Base-by-base conservation (phyloP, 1,140 invertebrate species). In the Drosophila littoralis region DNA sequence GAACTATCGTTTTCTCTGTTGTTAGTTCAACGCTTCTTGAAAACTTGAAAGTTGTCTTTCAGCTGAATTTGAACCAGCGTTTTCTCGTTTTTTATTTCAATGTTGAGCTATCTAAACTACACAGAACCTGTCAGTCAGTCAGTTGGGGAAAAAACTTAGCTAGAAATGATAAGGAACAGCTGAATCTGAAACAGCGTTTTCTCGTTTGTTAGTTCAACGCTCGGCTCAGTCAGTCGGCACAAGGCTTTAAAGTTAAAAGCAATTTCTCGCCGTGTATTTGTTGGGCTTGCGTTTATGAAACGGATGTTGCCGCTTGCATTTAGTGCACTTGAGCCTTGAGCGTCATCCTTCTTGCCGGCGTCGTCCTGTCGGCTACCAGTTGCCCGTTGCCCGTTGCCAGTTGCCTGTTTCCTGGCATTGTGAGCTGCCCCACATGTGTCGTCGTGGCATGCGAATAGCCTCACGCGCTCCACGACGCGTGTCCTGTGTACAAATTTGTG, bases 241-340 rank as follows among this genome's bases (percentile, higher is more conserved):
- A 22, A 22, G 22, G 22, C 22, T 22, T 17, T 22, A 22, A 28
- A 28, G 22, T 32, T 40, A 15, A 13, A 1, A 43, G 15, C 35
- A 32, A 60, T 52, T 71, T 72, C 13, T 42, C 12, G 0, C 1
- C 57, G 64, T 70, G 51, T 51, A 66, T 22, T 65, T 38, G 68
- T 73, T 45, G 50, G 61, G 33, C 63, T 81, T 78, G 57, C 84
- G 77, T 81, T 89, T 89, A 89, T 89, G 74, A 88, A 88, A 80
- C 84, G 84, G 84, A 88, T 88, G 84, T 90, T 80, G 80, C 83
- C 81, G 84, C 84, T 88, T 84, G 84, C 68, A 89, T 79, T 84
- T 88, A 90, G 80, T 84, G 84, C 84, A 78, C 84, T 88, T 89
- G 84, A 88, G 84, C 82, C 82, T 72, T 86, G 67, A 86, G 78